phyloP scores from a whole-genome alignment of 2,113 vertebrate genomes.

The Hippocampus comes region DNA sequence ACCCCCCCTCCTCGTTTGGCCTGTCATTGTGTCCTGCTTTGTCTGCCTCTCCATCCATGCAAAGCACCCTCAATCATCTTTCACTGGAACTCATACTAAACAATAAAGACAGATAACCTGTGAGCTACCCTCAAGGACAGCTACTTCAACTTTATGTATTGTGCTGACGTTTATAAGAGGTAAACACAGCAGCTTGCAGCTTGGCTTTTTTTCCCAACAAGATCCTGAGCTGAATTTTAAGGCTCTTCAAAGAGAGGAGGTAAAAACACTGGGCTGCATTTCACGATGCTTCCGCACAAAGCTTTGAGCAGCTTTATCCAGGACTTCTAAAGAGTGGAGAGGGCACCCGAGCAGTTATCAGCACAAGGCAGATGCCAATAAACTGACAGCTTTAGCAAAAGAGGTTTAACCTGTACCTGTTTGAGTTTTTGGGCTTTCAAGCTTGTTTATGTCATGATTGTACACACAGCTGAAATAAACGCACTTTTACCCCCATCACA shows the following conservation, averaged over 20 bases:
- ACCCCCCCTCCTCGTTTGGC: slow-evolving; percentile 27
- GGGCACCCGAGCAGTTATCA: slow-evolving; percentile 59
- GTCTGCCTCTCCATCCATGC: slow-evolving; percentile 25
- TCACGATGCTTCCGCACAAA: slow-evolving; percentile 49
- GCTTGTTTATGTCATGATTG: slow-evolving; percentile 28
- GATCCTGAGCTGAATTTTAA: slow-evolving; percentile 63
- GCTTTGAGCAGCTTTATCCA: slow-evolving; percentile 53
- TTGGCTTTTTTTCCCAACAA: slow-evolving; percentile 31
- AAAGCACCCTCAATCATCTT: slow-evolving; percentile 30
- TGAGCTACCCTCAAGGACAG: slow-evolving; percentile 46
- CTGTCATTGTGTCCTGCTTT: slow-evolving; percentile 22
- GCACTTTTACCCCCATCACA: slow-evolving; percentile 20
- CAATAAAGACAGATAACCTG: slow-evolving; percentile 22
- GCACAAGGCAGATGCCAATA: slow-evolving; percentile 54
- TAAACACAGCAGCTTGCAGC: slow-evolving; percentile 29
- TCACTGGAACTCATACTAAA: slow-evolving; percentile 32
- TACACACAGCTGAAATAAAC: slow-evolving; percentile 43
- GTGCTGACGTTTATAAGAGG: slow-evolving; percentile 30
- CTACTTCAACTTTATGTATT: slow-evolving; percentile 19
- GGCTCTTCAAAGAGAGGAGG: slow-evolving; percentile 56
- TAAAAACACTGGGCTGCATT: slow-evolving; percentile 46
- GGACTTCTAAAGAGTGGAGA: slow-evolving; percentile 32
- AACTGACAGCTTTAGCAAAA: slow-evolving; percentile 46
- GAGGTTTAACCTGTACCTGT: slow-evolving; percentile 52
- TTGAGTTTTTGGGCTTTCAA: slow-evolving; percentile 44